Base-by-base conservation (phyloP, 2,888 invertebrate genomes). In the Nomada hirtipes region DNA sequence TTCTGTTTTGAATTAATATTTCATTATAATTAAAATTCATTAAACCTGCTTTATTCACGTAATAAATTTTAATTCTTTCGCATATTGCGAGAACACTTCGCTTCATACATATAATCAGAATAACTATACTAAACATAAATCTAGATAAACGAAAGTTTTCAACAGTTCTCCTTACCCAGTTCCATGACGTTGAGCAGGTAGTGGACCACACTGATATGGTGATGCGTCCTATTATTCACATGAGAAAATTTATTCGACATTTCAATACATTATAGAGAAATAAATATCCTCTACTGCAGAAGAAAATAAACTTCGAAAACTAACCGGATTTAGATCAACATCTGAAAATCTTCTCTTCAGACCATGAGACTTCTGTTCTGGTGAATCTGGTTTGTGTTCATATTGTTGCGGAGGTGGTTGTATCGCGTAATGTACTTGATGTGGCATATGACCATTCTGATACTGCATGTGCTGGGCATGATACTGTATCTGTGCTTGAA, bases 321-420 rank as follows among this genome's bases (percentile, higher is more conserved):
- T 82, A 89, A 93, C 93, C 90, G 91, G 92, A 75, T 91, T 83
- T 68, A 91, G 91, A 76, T 93, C 93, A 73, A 92, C 89, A 42
- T 93, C 93, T 9, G 92, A 92, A 85, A 92, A 93, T 86, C 93
- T 90, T 88, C 93, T 90, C 74, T 93, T 93, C 36, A 93, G 79
- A 23, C 93, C 93, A 71, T 93, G 93, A 47, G 90, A 89, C 76
- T 93, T 93, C 15, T 91, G 93, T 73, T 93, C 93, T 7, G 92
- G 90, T 0, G 92, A 89, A 36, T 92, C 92, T 2, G 91, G 89
- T 61, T 91, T 92, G 61, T 91, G 92, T n/a, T 93, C 93, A 7
- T 92, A 91, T 52, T 89, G 87, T 26, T 90, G 89, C 76, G 89
- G 90, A 0, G 93, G 91, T n/a, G 92, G 90, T 83, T 93, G 93